phyloP scores from a whole-genome alignment of 2,888 invertebrate species.

The Lasioglossum pauxillum region DNA sequence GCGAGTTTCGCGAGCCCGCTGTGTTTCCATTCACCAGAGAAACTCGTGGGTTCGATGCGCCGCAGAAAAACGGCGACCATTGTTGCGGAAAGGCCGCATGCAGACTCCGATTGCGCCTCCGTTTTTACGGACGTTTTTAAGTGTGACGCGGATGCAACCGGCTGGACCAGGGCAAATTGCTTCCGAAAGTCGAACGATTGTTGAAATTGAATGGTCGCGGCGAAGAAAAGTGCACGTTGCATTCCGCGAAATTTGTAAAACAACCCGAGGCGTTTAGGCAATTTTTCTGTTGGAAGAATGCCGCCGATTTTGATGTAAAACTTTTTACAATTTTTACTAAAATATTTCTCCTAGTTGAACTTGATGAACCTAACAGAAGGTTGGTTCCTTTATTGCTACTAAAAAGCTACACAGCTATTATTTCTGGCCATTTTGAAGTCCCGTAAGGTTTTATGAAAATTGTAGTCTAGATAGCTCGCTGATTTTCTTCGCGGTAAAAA shows the following conservation, averaged over 20 bases:
- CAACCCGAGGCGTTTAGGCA: too few relatives aligned
- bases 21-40: conserved; percentile 35
- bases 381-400: background rate
- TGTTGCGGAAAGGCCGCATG: conserved; percentile 25
- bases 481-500: conserved; percentile 18
- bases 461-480: background rate
- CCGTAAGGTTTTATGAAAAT: background rate
- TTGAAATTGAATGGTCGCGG: background rate
- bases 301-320: too few relatives aligned
- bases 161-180: background rate
- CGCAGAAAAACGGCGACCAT: conserved; percentile 34
- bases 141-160: background rate
- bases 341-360: background rate
- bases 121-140: background rate
- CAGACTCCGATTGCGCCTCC: background rate
- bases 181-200: background rate
- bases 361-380: background rate
- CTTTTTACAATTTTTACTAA: too few relatives aligned
- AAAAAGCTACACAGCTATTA: background rate
- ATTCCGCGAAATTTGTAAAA: too few relatives aligned
- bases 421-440: background rate
- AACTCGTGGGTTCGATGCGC: conserved; percentile 43
- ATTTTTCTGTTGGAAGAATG: too few relatives aligned
- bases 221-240: too few relatives aligned
- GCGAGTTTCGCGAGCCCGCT: conserved; percentile 1